phyloP scores from a whole-genome alignment of 2,797 vertebrate genomes.

The Myotis vivesi region DNA sequence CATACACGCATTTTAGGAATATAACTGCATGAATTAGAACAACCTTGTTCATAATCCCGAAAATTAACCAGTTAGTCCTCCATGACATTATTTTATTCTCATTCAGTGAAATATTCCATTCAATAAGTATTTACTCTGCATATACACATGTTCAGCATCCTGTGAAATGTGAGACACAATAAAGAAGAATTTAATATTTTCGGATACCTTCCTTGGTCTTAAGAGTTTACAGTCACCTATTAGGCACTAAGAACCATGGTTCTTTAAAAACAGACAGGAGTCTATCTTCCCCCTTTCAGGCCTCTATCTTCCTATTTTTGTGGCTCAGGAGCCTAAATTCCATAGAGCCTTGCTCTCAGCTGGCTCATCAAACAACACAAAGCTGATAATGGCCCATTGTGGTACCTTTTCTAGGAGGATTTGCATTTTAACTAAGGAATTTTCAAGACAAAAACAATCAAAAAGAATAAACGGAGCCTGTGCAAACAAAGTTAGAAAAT shows the following conservation, averaged over 20 bases:
- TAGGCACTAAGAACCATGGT: neutral
- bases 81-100: constrained; percentile 15
- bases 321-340: neutral
- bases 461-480: neutral
- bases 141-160: neutral
- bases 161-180: constrained; percentile 25
- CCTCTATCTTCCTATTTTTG: neutral
- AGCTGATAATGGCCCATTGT: neutral
- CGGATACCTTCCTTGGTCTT: neutral
- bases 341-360: constrained; percentile 22
- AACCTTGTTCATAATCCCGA: constrained; percentile 21
- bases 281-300: neutral
- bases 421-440: constrained; percentile 35
- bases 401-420: neutral
- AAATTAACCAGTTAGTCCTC: constrained; percentile 51
- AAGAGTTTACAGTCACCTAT: constrained; percentile 2
- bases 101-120: constrained; percentile 13
- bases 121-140: constrained; percentile 15
- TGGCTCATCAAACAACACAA: neutral
- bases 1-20: neutral
- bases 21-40: constrained; percentile 25
- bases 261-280: neutral
- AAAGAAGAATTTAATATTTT: constrained; percentile 16
- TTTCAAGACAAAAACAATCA: neutral
- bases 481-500: constrained; percentile 42